phyloP scores from a whole-genome alignment of 2,888 invertebrate species.

The Gasteruption jaculator region DNA sequence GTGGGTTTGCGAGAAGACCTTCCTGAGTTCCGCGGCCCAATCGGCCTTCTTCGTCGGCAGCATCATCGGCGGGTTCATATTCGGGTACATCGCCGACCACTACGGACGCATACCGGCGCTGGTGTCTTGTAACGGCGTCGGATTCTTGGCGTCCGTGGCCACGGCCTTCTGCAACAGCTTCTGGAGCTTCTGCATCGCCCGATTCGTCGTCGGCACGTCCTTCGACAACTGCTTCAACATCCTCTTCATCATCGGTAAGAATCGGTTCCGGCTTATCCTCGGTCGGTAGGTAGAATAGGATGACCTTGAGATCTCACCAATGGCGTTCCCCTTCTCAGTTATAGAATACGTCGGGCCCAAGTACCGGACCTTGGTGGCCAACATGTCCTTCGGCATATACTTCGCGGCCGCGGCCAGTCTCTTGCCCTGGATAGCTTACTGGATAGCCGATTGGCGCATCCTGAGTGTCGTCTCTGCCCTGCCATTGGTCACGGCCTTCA shows the following conservation, averaged over 20 bases:
- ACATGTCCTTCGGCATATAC: slow-evolving; percentile 86
- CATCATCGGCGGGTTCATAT: slow-evolving; percentile 78
- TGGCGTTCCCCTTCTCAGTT: slow-evolving; percentile 56
- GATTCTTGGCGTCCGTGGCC: slow-evolving; percentile 66
- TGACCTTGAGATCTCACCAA: slow-evolving; percentile 3
- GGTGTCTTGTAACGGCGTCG: slow-evolving; percentile 75
- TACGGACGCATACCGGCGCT: slow-evolving; percentile 81
- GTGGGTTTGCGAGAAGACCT: slow-evolving; percentile 84
- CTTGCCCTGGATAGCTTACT: slow-evolving; percentile 81
- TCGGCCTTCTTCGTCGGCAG: slow-evolving; percentile 87
- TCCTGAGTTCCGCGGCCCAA: slow-evolving; percentile 73
- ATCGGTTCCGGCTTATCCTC: too few species aligned
- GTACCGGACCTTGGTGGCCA: slow-evolving; percentile 84
- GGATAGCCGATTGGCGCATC: slow-evolving; percentile 73
- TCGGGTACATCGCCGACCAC: slow-evolving; percentile 84
- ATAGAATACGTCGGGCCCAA: slow-evolving; percentile 85
- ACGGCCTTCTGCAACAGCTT: slow-evolving; percentile 74
- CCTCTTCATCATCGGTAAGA: slow-evolving; percentile 85
- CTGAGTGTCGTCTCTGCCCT: slow-evolving; percentile 72
- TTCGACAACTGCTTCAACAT: slow-evolving; percentile 89
- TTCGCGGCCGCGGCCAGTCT: slow-evolving; percentile 77
- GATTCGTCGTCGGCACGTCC: slow-evolving; percentile 80
- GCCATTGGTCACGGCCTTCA: slow-evolving; percentile 66
- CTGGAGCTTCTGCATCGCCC: slow-evolving; percentile 72
- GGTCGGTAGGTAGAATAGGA: slow-evolving; percentile 3